These are phyloP conservation scores for Orchesella flavescens DNA, from an alignment of 2,888 invertebrate species.

Conservation along the genomic window DNA sequence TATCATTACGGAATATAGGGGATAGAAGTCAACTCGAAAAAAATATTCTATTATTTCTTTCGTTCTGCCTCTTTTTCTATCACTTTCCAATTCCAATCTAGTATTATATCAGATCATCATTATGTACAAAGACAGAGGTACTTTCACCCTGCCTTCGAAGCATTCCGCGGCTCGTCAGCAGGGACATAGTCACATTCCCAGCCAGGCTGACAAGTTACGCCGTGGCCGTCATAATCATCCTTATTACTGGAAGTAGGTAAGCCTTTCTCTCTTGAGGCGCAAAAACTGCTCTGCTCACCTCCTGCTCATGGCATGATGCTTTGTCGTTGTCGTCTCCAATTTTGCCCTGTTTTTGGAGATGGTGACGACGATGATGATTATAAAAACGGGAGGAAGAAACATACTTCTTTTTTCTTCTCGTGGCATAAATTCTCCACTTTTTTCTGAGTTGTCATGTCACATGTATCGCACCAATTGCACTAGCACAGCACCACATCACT, in stretches of 20 bases:
- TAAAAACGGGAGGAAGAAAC: neutral
- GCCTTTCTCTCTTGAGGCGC: conserved; percentile 35
- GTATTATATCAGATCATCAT: too few relatives aligned
- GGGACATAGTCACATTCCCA: too few relatives aligned
- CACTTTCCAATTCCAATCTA: too few relatives aligned
- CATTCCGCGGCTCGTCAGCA: too few relatives aligned
- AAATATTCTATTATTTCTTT: too few relatives aligned
- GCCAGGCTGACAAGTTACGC: neutral
- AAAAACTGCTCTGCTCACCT: conserved; percentile 14
- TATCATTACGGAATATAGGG: too few relatives aligned
- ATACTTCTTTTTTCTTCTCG: neutral
- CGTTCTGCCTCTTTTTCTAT: too few relatives aligned
- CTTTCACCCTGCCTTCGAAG: too few relatives aligned
- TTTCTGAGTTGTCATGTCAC: too few relatives aligned
- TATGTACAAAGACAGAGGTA: too few relatives aligned
- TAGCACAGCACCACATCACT: neutral
- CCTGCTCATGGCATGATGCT: neutral
- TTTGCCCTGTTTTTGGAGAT: neutral
- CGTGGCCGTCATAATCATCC: conserved; percentile 35
- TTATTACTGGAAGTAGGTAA: conserved; percentile 61
- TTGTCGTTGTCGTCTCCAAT: neutral
- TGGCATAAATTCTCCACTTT: neutral
- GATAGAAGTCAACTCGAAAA: too few relatives aligned
- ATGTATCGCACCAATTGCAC: neutral
- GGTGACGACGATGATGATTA: neutral